These are phyloP conservation scores for Carabus problematicus DNA, from an alignment of 2,888 invertebrate genomes.

Conservation along the genomic window DNA sequence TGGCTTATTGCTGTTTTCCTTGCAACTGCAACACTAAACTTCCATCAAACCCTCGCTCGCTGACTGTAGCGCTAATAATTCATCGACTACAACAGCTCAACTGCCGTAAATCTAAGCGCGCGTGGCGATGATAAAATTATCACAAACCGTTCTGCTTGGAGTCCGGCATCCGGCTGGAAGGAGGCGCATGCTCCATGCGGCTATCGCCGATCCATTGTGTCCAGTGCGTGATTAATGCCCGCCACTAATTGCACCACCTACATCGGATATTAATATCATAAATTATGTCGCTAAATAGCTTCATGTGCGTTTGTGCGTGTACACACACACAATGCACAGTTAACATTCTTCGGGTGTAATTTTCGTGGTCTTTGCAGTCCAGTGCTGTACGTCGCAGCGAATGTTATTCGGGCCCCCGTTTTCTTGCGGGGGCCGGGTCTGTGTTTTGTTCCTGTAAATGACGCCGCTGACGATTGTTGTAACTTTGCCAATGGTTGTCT, in stretches of 20 bases:
- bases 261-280: constrained; percentile 36
- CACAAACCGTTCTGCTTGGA: not conserved
- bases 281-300: constrained; percentile 28
- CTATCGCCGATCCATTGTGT: not conserved
- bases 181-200: not conserved
- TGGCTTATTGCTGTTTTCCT: no score
- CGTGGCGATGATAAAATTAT: not conserved
- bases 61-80: no score
- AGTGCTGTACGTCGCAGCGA: no score
- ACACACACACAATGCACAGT: not conserved
- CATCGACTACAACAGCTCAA: no score
- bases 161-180: not conserved
- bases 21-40: no score
- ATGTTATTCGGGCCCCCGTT: no score
- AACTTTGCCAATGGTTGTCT: no score
- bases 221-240: constrained; percentile 16
- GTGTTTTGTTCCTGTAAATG: no score
- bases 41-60: no score
- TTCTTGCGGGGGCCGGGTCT: no score
- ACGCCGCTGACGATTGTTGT: no score
- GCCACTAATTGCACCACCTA: constrained; percentile 32
- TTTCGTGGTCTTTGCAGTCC: not conserved
- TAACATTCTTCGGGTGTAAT: not conserved
- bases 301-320: constrained; percentile 1
- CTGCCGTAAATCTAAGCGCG: no score